These are phyloP conservation scores for Nesidiocoris tenuis DNA, from an alignment of 2,888 invertebrate genomes.

Conservation along the genomic window DNA sequence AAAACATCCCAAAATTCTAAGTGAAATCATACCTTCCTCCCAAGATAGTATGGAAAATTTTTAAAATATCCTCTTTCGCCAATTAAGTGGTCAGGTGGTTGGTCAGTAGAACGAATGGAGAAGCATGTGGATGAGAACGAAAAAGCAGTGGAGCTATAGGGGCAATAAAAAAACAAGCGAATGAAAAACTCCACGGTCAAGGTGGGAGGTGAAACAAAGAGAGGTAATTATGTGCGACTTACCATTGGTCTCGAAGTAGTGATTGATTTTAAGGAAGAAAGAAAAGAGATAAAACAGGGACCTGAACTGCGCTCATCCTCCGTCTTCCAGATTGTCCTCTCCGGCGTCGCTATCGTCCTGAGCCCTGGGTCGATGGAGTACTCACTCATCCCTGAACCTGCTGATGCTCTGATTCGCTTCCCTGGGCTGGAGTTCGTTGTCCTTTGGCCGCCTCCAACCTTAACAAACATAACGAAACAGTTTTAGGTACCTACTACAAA, in stretches of 20 bases:
- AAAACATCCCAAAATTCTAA: no score
- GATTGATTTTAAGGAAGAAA: not conserved
- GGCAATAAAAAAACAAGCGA: not conserved
- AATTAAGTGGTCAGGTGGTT: no score
- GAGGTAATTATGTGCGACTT: conserved; percentile 8
- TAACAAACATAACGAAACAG: conserved; percentile 11
- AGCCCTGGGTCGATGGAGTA: conserved; percentile 11
- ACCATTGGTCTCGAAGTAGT: not conserved
- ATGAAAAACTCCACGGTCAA: conserved; percentile 10
- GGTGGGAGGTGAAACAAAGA: conserved; percentile 30
- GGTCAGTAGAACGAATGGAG: no score
- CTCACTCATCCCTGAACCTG: conserved; percentile 33
- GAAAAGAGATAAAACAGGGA: not conserved
- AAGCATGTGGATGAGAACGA: no score
- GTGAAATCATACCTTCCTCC: no score
- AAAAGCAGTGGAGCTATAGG: not conserved
- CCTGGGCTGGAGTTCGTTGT: conserved; percentile 1
- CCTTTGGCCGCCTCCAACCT: conserved; percentile 1
- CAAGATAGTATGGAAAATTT: no score
- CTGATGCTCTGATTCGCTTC: conserved; percentile 42
- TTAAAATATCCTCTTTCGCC: no score
- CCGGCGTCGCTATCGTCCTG: no score
- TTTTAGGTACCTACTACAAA: not conserved
- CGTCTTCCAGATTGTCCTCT: conserved; percentile 8
- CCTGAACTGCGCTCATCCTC: not conserved